phyloP scores from a whole-genome alignment of 1,140 invertebrate species.

The Cotesia vestalis region DNA sequence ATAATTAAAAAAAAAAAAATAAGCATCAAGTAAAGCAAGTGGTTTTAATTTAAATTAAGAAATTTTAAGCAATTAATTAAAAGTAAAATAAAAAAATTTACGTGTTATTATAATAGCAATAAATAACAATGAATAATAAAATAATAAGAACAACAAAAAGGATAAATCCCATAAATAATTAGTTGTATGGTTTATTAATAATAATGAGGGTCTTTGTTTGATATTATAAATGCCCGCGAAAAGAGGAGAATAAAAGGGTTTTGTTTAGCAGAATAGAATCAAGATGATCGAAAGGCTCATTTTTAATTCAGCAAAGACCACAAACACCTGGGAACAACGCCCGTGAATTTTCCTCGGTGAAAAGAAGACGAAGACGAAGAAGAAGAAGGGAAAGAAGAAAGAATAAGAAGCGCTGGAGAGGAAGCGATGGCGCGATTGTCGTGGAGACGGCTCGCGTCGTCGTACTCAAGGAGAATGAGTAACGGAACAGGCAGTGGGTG shows the following conservation, averaged over 20 bases:
- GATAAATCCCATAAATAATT: too few relatives aligned
- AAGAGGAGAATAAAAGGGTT: constrained; percentile 4
- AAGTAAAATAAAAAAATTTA: too few relatives aligned
- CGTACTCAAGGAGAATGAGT: background rate
- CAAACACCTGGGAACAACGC: constrained; percentile 35
- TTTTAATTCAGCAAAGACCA: constrained; percentile 33
- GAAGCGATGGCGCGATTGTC: constrained; percentile 30
- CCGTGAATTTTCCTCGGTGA: constrained; percentile 29
- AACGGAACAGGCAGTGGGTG: constrained; percentile 28
- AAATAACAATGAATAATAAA: too few relatives aligned
- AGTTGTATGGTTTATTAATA: too few relatives aligned
- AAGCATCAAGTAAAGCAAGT: too few relatives aligned
- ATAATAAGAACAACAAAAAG: too few relatives aligned
- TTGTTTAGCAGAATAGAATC: constrained; percentile 7
- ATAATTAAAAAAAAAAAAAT: too few relatives aligned
- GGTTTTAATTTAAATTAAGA: too few relatives aligned
- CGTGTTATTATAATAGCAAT: too few relatives aligned
- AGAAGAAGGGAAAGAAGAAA: constrained; percentile 1
- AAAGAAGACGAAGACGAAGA: background rate
- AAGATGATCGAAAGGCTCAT: constrained; percentile 30
- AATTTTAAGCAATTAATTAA: too few relatives aligned
- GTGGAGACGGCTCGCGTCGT: constrained; percentile 22
- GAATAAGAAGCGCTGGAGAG: background rate
- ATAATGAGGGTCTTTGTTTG: too few relatives aligned
- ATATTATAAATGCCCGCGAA: background rate